Percentiles rank a stretch among this genome's conserved stretches.
These are phyloP conservation scores for Athrips mouffetella DNA, from an alignment of 2,888 invertebrate species.

Conservation along the genomic window DNA sequence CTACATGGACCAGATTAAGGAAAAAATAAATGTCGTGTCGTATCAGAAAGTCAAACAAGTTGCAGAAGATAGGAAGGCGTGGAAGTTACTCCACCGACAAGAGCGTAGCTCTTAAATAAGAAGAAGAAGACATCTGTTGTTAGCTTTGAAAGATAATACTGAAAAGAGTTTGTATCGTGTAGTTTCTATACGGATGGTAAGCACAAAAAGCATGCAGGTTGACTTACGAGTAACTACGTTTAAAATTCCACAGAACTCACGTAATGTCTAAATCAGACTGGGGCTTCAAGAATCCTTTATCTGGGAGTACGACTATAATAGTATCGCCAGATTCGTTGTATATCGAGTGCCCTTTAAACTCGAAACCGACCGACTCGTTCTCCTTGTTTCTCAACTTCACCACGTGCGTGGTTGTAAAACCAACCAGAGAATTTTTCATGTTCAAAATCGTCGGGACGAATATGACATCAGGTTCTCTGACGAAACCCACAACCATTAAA, in stretches of 20 bases:
- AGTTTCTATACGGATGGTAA: too few species aligned
- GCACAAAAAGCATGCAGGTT: too few species aligned
- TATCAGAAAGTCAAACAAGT: too few species aligned
- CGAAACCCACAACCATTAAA: conserved; percentile 81
- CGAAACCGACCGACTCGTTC: conserved; percentile 65
- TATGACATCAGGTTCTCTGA: conserved; percentile 80
- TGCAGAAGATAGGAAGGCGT: too few species aligned
- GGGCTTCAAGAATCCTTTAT: conserved; percentile 66
- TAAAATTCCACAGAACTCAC: too few species aligned
- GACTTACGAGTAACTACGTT: not conserved
- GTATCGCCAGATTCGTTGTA: conserved; percentile 75
- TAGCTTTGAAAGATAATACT: too few species aligned
- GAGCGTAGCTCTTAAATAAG: too few species aligned
- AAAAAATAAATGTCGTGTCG: too few species aligned
- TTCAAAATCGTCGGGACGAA: conserved; percentile 79
- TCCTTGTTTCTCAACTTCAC: conserved; percentile 77
- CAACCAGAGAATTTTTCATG: conserved; percentile 80
- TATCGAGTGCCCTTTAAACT: conserved; percentile 74
- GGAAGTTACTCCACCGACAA: too few species aligned
- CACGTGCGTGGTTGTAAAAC: conserved; percentile 62
- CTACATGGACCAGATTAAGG: too few species aligned
- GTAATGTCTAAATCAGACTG: conserved; percentile 67
- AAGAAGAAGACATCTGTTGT: too few species aligned
- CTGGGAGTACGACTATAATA: conserved; percentile 69
- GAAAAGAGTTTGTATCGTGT: too few species aligned